Evolutionary conservation across 2,113 vertebrate species (phyloP).

Genomic region (Ptilonorhynchus violaceus): DNA sequence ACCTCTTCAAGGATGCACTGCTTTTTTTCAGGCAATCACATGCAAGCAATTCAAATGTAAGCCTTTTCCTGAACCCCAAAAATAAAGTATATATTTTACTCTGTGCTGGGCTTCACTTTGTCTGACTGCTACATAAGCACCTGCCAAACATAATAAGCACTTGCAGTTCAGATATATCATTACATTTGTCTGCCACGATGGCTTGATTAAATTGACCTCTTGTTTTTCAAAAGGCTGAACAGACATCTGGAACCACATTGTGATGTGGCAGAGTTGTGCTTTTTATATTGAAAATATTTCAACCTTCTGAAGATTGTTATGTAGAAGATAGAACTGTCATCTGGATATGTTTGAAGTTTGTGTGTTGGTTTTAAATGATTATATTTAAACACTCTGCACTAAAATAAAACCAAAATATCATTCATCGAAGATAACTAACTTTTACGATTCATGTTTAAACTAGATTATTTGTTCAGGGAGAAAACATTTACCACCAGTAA

Average conservation of each 20-base stretch:
- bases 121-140: not conserved
- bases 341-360: not conserved
- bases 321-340: not conserved
- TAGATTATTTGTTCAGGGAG: not conserved
- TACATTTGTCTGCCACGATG: not conserved
- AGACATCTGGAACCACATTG: not conserved
- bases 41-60: constrained; percentile 27
- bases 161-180: not conserved
- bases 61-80: not conserved
- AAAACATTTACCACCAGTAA: not conserved
- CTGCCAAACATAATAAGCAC: constrained; percentile 1
- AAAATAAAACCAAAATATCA: not conserved
- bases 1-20: not conserved
- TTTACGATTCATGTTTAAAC: not conserved
- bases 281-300: not conserved
- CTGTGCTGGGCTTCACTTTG: not conserved
- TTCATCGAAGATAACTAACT: not conserved
- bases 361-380: not conserved
- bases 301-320: not conserved
- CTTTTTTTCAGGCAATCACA: constrained; percentile 1
- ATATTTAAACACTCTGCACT: not conserved
- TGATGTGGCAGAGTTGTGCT: not conserved
- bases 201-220: constrained; percentile 17
- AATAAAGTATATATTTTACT: not conserved
- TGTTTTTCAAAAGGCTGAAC: not conserved